These are phyloP conservation scores for Anarsia innoxiella DNA, from an alignment of 2,888 invertebrate genomes.

Conservation along the genomic window DNA sequence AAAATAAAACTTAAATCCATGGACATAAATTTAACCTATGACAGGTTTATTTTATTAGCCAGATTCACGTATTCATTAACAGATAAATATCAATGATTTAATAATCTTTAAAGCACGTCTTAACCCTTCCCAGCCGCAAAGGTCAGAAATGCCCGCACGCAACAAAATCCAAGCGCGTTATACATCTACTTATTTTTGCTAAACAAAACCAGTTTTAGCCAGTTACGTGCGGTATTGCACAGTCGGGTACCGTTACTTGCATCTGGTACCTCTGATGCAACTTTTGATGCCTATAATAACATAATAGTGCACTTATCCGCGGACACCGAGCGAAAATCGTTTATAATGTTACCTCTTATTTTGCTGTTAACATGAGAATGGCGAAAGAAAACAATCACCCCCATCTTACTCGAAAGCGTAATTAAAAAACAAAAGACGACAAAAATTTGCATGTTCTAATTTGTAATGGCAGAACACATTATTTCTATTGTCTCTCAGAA, in stretches of 20 bases:
- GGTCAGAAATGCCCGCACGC: slow-evolving; percentile 57
- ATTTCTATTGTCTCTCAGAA: slow-evolving; percentile 57
- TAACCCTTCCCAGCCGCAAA: slow-evolving; percentile 27
- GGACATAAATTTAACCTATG: neutral
- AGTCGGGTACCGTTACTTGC: slow-evolving; percentile 55
- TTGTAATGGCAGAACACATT: slow-evolving; percentile 55
- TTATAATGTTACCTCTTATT: slow-evolving; percentile 28
- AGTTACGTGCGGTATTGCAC: slow-evolving; percentile 53
- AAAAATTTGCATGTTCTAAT: slow-evolving; percentile 57
- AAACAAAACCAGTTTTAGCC: slow-evolving; percentile 58
- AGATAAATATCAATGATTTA: slow-evolving; percentile 13
- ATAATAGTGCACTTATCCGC: slow-evolving; percentile 59
- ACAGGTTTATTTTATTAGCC: slow-evolving; percentile 6
- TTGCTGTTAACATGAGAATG: slow-evolving; percentile 22
- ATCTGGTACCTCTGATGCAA: slow-evolving; percentile 57
- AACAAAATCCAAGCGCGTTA: slow-evolving; percentile 35
- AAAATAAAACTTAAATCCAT: neutral
- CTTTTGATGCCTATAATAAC: slow-evolving; percentile 69
- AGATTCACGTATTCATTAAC: slow-evolving; percentile 8
- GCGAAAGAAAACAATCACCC: too few relatives aligned
- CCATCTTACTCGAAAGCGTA: slow-evolving; percentile 6
- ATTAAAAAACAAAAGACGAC: slow-evolving; percentile 21
- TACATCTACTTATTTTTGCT: slow-evolving; percentile 47
- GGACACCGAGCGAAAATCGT: slow-evolving; percentile 25
- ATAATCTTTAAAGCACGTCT: slow-evolving; percentile 9